These are phyloP conservation scores for Ectropis crepuscularia DNA, from an alignment of 2,888 invertebrate species.

Conservation along the genomic window DNA sequence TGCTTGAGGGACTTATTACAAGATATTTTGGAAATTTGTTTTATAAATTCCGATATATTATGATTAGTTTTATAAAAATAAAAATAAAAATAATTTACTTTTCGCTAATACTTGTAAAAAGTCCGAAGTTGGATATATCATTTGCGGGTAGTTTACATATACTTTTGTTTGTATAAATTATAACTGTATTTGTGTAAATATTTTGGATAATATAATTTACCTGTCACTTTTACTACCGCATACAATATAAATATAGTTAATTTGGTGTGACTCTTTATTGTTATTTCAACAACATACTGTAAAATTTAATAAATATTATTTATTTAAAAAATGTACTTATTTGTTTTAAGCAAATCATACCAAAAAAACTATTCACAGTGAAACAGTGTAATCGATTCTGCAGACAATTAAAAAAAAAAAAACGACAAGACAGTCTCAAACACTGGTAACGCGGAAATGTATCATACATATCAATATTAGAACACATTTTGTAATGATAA, in stretches of 20 bases:
- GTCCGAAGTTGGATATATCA: constrained; percentile 39
- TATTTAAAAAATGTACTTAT: background rate
- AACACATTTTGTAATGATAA: background rate
- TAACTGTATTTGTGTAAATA: no score
- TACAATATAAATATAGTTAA: constrained; percentile 13
- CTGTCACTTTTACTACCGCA: constrained; percentile 15
- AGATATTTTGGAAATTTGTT: constrained; percentile 10
- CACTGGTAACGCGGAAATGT: background rate
- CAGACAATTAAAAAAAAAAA: background rate
- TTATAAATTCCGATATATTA: background rate
- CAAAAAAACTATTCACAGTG: constrained; percentile 15
- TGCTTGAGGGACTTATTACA: constrained; percentile 43
- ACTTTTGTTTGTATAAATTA: no score
- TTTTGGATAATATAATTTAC: no score
- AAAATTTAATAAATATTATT: background rate
- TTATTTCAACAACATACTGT: no score
- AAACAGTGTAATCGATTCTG: constrained; percentile 7
- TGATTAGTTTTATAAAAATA: no score
- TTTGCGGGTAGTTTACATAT: constrained; percentile 54
- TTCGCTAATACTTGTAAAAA: constrained; percentile 25
- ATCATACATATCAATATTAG: background rate
- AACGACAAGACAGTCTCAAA: background rate
- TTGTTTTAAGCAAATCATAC: constrained; percentile 4
- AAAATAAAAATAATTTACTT: background rate
- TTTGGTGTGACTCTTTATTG: constrained; percentile 10